Base-by-base conservation (phyloP, 1,140 invertebrate genomes). In the Aethina tumida region DNA sequence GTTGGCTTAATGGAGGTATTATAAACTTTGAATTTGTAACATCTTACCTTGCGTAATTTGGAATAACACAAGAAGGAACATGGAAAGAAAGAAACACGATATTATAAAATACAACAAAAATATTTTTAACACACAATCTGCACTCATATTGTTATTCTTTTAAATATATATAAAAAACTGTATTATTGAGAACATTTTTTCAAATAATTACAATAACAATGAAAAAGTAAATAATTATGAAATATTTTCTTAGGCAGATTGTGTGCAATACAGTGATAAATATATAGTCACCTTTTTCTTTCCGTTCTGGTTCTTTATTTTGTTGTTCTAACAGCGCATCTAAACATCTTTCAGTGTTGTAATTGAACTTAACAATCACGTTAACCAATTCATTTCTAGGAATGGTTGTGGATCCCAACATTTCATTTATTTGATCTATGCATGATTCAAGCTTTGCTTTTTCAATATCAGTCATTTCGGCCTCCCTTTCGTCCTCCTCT, bases 381-480 rank as follows among this genome's bases (percentile, higher is more conserved):
- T 45, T 39, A 3, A 50, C 31, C 14, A 53, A 32, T 35, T 56
- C 49, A 20, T 44, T 45, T 44, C 48, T 41, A 3, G 55, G 19
- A 29, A 56, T 43, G 18, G 5, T 39, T 4, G 39, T 24, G 9
- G 39, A 6, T 9, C 49, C 51, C 9, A 62, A 30, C 6, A 36
- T 52, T 14, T 39, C 30, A 33, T 52, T 53, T 13, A 94, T 72
- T 55, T 81, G 74, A 56, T 93, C 86, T 6, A 94, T 66, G 54
- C 89, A 93, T 1, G 84, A 87, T 49, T 80, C 74, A 3, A 94
- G 64, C 56, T 77, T 80, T 0, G 72, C 79, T 66, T 74, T 71
- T 29, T 85, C 79, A 2, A 75, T 45, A 31, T 83, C 79, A 39
- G 67, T 67, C 5, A 84, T 63, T 49, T 68, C 62, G 16, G 45